phyloP scores from a whole-genome alignment of 1,140 invertebrate species.

The Nautilus pompilius region DNA sequence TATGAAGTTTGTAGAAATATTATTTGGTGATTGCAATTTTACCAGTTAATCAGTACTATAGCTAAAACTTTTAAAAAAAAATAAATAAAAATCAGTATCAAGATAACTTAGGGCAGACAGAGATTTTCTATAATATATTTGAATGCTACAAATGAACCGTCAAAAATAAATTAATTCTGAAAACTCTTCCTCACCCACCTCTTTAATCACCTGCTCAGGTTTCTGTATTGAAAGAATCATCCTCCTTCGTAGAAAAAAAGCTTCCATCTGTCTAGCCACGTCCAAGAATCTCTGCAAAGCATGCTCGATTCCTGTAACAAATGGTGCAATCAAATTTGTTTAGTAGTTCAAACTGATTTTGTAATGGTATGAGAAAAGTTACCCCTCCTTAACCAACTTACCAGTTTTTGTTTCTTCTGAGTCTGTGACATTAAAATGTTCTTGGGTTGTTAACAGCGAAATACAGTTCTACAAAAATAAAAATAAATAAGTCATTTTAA shows the following conservation, averaged over 20 bases:
- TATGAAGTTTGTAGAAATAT: too few species aligned
- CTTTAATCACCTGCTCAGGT: constrained; percentile 85
- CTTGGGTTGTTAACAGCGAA: constrained; percentile 75
- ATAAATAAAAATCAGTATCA: too few species aligned
- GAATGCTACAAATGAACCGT: too few species aligned
- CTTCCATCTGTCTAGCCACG: constrained; percentile 86
- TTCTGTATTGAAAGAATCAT: constrained; percentile 85
- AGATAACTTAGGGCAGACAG: too few species aligned
- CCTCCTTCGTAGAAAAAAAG: constrained; percentile 89
- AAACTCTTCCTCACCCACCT: constrained; percentile 61
- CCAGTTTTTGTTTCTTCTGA: constrained; percentile 51
- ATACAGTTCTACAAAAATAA: constrained; percentile 75
- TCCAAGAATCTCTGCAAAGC: constrained; percentile 81
- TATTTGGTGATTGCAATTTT: too few species aligned
- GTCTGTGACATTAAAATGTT: constrained; percentile 65
- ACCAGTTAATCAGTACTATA: too few species aligned
- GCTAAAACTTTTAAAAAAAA: too few species aligned
- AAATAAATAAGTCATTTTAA: too few species aligned
- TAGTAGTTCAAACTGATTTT: not conserved
- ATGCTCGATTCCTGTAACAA: constrained; percentile 74
- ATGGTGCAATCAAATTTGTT: not conserved
- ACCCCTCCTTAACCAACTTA: constrained; percentile 19
- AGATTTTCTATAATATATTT: too few species aligned
- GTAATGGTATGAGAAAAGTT: not conserved
- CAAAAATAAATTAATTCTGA: too few species aligned